phyloP scores from a whole-genome alignment of 1,140 invertebrate species.

The Lanistes nyassanus region DNA sequence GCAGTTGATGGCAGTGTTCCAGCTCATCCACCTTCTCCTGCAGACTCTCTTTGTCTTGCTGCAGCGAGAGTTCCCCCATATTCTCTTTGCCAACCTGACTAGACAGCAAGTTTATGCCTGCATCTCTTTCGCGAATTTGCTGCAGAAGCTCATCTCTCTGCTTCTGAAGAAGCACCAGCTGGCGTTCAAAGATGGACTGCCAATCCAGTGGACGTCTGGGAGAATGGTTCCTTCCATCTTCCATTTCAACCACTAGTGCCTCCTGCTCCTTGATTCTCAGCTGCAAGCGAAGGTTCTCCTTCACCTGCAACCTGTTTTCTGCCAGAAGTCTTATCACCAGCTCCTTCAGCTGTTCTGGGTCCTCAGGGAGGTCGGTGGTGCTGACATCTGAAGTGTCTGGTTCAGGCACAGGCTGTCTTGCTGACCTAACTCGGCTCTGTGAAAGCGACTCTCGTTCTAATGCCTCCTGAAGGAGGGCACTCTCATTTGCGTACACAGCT shows the following conservation, averaged over 20 bases:
- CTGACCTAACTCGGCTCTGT: not conserved
- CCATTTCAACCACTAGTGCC: conserved; percentile 43
- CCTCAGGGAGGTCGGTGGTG: conserved; percentile 10
- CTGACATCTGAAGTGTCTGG: conserved; percentile 20
- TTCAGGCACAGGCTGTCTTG: not conserved
- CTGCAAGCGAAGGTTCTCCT: conserved; percentile 51
- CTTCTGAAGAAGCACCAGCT: conserved; percentile 54
- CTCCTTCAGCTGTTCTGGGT: conserved; percentile 10
- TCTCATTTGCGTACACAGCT: conserved; percentile 56
- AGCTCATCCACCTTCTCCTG: conserved; percentile 44
- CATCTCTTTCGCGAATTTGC: conserved; percentile 21
- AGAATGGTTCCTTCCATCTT: conserved; percentile 29
- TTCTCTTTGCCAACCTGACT: not conserved
- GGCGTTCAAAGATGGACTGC: conserved; percentile 44
- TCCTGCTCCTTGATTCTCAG: conserved; percentile 53
- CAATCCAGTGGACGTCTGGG: conserved; percentile 21
- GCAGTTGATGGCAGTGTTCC: conserved; percentile 35
- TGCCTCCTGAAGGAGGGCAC: conserved; percentile 49
- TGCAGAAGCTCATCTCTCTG: conserved; percentile 54
- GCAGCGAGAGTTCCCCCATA: not conserved
- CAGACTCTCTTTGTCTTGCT: conserved; percentile 44
- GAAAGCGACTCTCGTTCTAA: conserved; percentile 43
- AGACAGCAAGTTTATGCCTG: conserved; percentile 1
- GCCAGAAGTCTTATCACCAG: conserved; percentile 31
- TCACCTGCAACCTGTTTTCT: conserved; percentile 46